phyloP scores from a whole-genome alignment of 2,797 vertebrate species.

The Cebuella pygmaea region DNA sequence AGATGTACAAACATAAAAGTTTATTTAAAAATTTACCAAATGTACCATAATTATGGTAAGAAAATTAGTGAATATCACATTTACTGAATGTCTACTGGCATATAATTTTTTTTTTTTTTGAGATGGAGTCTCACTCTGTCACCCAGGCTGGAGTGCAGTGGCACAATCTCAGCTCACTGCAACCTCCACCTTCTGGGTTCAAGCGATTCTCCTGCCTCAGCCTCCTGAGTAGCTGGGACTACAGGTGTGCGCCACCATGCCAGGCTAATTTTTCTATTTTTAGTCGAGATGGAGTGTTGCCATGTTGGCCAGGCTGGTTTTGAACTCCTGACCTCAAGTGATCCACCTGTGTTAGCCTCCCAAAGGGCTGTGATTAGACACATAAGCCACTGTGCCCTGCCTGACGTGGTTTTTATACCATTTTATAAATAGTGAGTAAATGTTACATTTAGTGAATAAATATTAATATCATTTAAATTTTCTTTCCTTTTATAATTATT shows the following conservation, averaged over 20 bases:
- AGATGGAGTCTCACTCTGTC: not conserved
- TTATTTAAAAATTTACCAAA: constrained; percentile 31
- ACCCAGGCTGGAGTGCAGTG: not conserved
- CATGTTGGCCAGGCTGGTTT: not conserved
- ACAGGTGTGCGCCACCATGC: not conserved
- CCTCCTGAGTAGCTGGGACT: not conserved
- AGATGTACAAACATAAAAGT: constrained; percentile 41
- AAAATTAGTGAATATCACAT: constrained; percentile 38
- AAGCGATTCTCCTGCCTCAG: not conserved
- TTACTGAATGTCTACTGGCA: constrained; percentile 25
- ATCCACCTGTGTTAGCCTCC: not conserved
- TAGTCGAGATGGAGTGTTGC: not conserved
- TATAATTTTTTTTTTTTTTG: not conserved
- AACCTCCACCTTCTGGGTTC: not conserved
- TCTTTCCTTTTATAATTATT: constrained; percentile 34
- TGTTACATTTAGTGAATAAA: not conserved
- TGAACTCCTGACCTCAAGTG: not conserved
- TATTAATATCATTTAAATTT: not conserved
- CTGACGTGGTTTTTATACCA: constrained; percentile 22
- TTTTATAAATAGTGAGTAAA: constrained; percentile 42
- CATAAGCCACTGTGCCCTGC: not conserved
- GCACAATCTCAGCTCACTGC: not conserved
- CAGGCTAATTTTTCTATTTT: not conserved
- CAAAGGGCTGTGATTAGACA: not conserved
- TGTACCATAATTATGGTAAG: constrained; percentile 21